phyloP scores from a whole-genome alignment of 2,797 vertebrate genomes.

The Typhlichthys subterraneus region DNA sequence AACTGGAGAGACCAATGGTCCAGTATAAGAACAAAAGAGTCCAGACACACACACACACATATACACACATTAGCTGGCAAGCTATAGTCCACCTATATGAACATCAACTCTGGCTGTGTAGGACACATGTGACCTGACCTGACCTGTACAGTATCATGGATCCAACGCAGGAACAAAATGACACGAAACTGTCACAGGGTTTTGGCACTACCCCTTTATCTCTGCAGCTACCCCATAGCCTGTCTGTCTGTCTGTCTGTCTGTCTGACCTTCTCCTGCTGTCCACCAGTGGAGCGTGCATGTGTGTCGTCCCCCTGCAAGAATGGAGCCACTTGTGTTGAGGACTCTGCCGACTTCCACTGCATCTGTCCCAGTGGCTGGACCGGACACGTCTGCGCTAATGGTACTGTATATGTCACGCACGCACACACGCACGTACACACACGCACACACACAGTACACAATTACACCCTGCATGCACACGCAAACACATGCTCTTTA shows the following conservation, averaged over 20 bases:
- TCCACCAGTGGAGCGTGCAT: slow-evolving; percentile 78
- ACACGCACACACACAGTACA: slow-evolving; percentile 16
- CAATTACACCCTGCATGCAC: slow-evolving; percentile 10
- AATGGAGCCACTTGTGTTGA: slow-evolving; percentile 78
- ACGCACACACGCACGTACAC: not conserved
- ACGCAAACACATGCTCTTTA: not conserved
- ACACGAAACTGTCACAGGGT: no score
- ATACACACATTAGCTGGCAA: no score
- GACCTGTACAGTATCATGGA: no score
- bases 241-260: slow-evolving; percentile 9
- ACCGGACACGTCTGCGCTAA: slow-evolving; percentile 75
- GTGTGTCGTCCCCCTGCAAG: slow-evolving; percentile 76
- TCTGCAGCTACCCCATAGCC: not conserved
- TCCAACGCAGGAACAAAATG: no score
- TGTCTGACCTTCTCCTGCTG: slow-evolving; percentile 3
- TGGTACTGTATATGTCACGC: slow-evolving; percentile 53
- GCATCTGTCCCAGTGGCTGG: slow-evolving; percentile 73
- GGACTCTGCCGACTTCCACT: slow-evolving; percentile 73
- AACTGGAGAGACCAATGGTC: no score
- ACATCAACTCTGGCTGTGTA: no score
- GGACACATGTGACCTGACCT: no score
- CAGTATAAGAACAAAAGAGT: no score
- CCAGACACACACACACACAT: no score
- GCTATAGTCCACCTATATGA: no score
- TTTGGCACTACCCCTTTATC: not conserved